These are phyloP conservation scores for Cotesia chilonis DNA, from an alignment of 1,140 invertebrate species.

Conservation along the genomic window DNA sequence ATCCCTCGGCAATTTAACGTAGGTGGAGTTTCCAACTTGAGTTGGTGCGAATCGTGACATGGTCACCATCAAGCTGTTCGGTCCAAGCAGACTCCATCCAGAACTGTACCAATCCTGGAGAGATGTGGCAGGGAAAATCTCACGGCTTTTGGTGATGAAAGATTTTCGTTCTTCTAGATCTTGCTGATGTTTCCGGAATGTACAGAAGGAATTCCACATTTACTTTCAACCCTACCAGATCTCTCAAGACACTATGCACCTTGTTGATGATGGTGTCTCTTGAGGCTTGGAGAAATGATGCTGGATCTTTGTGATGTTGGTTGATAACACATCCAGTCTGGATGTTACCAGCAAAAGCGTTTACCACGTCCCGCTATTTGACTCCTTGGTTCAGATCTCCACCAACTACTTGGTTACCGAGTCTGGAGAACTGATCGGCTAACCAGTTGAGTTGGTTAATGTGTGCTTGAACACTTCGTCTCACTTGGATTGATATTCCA, in stretches of 20 bases:
- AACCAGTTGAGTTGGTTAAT: too few species aligned
- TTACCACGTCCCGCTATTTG: not conserved
- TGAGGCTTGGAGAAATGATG: not conserved
- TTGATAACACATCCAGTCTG: not conserved
- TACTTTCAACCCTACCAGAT: not conserved
- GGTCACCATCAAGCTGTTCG: constrained; percentile 37
- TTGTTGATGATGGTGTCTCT: not conserved
- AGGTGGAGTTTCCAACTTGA: constrained; percentile 38
- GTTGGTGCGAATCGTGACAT: constrained; percentile 49
- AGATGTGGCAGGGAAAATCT: not conserved
- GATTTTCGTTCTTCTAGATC: not conserved
- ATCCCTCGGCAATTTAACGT: constrained; percentile 21
- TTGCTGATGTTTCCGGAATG: too few species aligned
- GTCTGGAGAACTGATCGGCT: too few species aligned
- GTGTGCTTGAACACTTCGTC: too few species aligned
- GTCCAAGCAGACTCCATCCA: constrained; percentile 36
- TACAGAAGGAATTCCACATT: too few species aligned
- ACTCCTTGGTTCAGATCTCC: not conserved
- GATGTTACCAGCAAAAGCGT: not conserved
- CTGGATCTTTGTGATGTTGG: not conserved
- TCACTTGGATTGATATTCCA: too few species aligned
- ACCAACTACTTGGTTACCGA: too few species aligned
- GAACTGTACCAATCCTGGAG: not conserved
- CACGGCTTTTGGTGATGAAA: not conserved
- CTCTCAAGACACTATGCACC: not conserved